Evolutionary conservation across 2,113 vertebrate genomes (phyloP).

Genomic region (Scomber colias): DNA sequence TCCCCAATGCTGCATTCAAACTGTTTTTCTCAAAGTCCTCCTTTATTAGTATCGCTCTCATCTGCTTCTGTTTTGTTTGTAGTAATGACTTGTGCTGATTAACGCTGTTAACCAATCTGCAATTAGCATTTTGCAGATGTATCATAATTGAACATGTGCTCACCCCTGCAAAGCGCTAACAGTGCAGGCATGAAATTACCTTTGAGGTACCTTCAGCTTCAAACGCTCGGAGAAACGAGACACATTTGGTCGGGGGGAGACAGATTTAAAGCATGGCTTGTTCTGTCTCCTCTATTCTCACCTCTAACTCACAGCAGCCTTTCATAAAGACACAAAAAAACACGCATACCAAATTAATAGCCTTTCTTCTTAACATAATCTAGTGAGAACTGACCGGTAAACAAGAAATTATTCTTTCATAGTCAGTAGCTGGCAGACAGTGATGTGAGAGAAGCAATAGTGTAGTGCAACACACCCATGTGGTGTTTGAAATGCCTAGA

Average conservation of each 20-base stretch:
- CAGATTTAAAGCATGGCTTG: constrained; percentile 28
- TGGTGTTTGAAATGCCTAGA: constrained; percentile 3
- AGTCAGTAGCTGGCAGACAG: background rate
- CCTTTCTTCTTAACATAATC: background rate
- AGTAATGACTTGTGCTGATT: constrained; percentile 54
- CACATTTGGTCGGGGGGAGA: constrained; percentile 26
- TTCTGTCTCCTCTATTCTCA: background rate
- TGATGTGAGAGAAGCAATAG: constrained; percentile 17
- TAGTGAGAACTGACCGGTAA: background rate
- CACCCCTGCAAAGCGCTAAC: constrained; percentile 8
- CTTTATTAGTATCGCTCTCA: constrained; percentile 23
- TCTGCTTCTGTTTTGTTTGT: constrained; percentile 55
- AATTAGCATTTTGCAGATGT: constrained; percentile 62
- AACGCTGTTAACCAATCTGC: constrained; percentile 46
- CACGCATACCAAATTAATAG: too few relatives aligned
- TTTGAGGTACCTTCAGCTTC: constrained; percentile 27
- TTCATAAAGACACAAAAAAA: too few relatives aligned
- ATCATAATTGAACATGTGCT: constrained; percentile 57
- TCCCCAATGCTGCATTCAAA: background rate
- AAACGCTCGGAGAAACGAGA: constrained; percentile 1
- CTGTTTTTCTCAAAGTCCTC: background rate
- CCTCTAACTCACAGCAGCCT: background rate
- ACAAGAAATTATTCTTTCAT: background rate
- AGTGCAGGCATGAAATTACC: constrained; percentile 48
- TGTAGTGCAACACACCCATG: background rate